Evolutionary conservation across 2,113 vertebrate genomes (phyloP), one percentile per base, ranked within the genome.

Genomic region (Mixornis gularis): DNA sequence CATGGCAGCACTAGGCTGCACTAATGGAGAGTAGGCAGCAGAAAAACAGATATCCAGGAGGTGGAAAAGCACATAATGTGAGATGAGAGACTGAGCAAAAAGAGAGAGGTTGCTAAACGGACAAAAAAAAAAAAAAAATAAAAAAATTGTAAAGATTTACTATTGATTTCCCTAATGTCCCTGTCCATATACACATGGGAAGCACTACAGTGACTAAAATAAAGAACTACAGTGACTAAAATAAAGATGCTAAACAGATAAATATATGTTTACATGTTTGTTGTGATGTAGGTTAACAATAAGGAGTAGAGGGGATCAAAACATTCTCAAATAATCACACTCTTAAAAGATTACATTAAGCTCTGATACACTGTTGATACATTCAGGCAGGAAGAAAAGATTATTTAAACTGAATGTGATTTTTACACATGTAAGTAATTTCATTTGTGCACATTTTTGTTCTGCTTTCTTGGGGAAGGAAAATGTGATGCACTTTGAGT

Each of bases 391-490:
- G 24, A 95, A 87, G 74, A 95, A 96, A 96, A 85, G 70, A 93
- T 76, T 34, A 95, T 85, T 95, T 92, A 83, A 95, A 94, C 87
- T 63, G 56, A 95, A 76, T 84, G 56, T 7, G 30, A 65, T 74
- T 93, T 95, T 96, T 89, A 80, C 53, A 94, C 85, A 93, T 73
- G 83, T 70, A 94, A 95, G 51, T 93, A 85, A 95, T 96, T 97
- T 94, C 83, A 93, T 86, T 97, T 94, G 69, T 78, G 38, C 90
- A 77, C 71, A 74, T 86, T 83, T 96, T 95, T 92, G 85, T 81
- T 95, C 73, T 80, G 0, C 58, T 90, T 95, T 91, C 84, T 80
- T 13, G 12, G 38, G 60, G 85, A 94, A 94, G 86, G 91, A 72
- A 96, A 93, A 90, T 46, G 71, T 85, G 93, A 93, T 76, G 95